Conservation (phyloP, 2,113 vertebrate genomes). For the Pollachius pollachius region DNA sequence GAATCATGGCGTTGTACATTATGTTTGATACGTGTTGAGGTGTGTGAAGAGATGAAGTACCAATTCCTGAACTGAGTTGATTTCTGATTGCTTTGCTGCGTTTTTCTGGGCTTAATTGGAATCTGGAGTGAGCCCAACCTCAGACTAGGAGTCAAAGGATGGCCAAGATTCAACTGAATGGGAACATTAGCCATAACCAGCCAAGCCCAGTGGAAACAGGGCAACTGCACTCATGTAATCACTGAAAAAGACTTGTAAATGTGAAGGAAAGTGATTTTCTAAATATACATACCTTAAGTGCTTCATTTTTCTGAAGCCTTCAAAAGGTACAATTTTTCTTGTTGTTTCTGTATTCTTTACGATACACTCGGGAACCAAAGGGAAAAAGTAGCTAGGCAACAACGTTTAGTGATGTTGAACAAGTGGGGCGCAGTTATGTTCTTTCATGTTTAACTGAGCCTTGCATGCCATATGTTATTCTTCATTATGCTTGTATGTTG, state of each 20-base stretch:
- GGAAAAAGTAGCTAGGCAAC: neutral
- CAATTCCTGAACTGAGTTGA: neutral
- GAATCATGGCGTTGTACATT: neutral
- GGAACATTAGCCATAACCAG: conserved; percentile 3
- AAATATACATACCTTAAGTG: neutral
- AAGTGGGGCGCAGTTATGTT: neutral
- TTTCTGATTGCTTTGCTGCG: neutral
- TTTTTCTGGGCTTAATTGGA: neutral
- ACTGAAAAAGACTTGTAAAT: neutral
- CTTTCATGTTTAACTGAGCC: conserved; percentile 9
- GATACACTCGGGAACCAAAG: conserved; percentile 4
- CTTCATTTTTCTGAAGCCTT: conserved; percentile 17
- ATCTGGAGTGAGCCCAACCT: neutral
- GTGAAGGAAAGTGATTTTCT: neutral
- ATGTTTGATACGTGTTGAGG: neutral
- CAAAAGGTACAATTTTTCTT: conserved; percentile 2
- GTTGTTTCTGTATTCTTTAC: neutral
- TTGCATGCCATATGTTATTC: conserved; percentile 8
- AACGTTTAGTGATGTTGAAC: neutral
- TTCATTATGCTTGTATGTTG: neutral
- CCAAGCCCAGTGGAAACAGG: neutral
- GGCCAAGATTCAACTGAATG: neutral
- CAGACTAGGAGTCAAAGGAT: neutral
- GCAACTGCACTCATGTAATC: neutral
- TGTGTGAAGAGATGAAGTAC: conserved; percentile 3